Base-by-base conservation (phyloP, 2,888 invertebrate species). In the Campopleginae sp. region DNA sequence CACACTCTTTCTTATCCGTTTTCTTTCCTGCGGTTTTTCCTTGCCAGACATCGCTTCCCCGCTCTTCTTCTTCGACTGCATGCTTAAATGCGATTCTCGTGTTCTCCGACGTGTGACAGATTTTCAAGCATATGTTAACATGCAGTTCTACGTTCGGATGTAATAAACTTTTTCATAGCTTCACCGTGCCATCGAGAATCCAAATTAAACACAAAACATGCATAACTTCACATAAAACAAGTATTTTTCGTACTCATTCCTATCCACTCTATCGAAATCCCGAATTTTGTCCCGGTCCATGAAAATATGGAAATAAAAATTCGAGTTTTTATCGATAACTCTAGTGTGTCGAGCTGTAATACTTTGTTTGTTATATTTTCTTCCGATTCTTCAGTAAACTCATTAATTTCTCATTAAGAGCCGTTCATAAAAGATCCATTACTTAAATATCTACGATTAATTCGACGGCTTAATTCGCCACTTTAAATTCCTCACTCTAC, bases 1-100 rank as follows among this genome's bases (percentile, higher is more conserved):
- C 61, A 61, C 65, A 66, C 70, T 65, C 38, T 33, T 63, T 88
- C 80, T 83, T 72, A 61, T 83, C 80, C 44, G 68, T 48, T 74
- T 80, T 78, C 80, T 46, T 27, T n/a, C 27, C 23, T 17, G 1
- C 31, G 12, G 12, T 70, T 51, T 70, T 48, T 31, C 8, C 0
- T n/a, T 19, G 10, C 48, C 10, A 46, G 74, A 85, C 70, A 71
- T 74, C 70, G 61, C 65, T 78, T 70, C n/a, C 74, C 77, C 17
- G 74, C 31, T 81, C 44, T 46, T 27, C 54, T 38, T 61, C 58
- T 78, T 44, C 19, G 14, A 72, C 66, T 44, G n/a, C 17, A 65
- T 12, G 38, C 23, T 66, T 42, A 58, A 51, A 63, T 84, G 79
- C 66, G 33, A 19, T 71, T 78, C 42, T 27, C 58, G 14, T 48